These are phyloP conservation scores for Salvelinus namaycush DNA, from an alignment of 2,113 vertebrate species.

Conservation along the genomic window DNA sequence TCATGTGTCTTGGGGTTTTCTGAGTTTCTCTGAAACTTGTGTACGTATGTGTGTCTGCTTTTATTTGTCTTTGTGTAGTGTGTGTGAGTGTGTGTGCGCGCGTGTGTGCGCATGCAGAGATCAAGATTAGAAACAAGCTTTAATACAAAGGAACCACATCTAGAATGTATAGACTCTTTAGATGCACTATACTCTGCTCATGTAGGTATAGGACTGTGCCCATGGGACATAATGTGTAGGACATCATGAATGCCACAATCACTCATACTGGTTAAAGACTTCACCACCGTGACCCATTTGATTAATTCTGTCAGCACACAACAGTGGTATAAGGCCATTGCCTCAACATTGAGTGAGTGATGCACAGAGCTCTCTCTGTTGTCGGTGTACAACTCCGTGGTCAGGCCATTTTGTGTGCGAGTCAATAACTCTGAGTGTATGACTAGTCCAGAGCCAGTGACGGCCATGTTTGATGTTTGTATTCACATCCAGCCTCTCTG, in stretches of 20 bases:
- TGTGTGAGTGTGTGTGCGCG: not conserved
- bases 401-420: conserved; percentile 12
- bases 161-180: too few species aligned
- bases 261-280: not conserved
- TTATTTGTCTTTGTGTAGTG: conserved; percentile 16
- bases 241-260: not conserved
- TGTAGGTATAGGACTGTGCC: not conserved
- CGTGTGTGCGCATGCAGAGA: not conserved
- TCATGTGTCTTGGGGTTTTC: conserved; percentile 16
- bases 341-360: not conserved
- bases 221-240: too few species aligned
- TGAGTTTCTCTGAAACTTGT: not conserved
- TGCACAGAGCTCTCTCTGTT: not conserved
- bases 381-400: not conserved
- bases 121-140: too few species aligned
- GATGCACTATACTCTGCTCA: too few species aligned
- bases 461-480: conserved; percentile 31
- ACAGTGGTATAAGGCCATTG: conserved; percentile 27
- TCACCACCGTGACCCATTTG: not conserved
- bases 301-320: conserved; percentile 12
- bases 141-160: too few species aligned
- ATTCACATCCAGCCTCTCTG: conserved; percentile 36
- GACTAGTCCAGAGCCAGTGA: conserved; percentile 35
- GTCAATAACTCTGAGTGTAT: conserved; percentile 13
- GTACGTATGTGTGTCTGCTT: conserved; percentile 5